Percentiles rank a stretch among this genome's conserved stretches.
These are phyloP conservation scores for Lucifuga dentata DNA, from an alignment of 2,113 vertebrate genomes.

Conservation along the genomic window DNA sequence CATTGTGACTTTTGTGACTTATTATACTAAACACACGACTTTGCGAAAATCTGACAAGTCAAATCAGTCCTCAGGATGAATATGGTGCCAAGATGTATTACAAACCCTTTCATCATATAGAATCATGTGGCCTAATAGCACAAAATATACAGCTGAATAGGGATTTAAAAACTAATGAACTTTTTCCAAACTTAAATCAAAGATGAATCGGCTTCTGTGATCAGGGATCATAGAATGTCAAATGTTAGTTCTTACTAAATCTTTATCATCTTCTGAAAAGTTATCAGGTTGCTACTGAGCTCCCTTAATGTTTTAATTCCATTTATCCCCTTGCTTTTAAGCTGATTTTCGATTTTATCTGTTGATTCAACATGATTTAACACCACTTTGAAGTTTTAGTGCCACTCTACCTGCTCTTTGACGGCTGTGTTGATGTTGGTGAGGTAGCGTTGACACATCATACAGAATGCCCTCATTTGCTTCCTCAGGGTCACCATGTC, in stretches of 20 bases:
- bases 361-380: neutral
- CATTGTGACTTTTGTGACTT: too few relatives aligned
- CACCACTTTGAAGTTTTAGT: neutral
- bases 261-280: too few relatives aligned
- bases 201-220: too few relatives aligned
- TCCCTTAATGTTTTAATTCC: too few relatives aligned
- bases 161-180: too few relatives aligned
- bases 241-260: too few relatives aligned
- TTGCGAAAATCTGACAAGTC: neutral
- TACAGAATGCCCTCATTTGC: conserved; percentile 98
- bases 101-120: neutral
- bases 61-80: neutral
- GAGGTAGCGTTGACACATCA: conserved; percentile 99
- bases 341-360: neutral
- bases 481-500: conserved; percentile 94
- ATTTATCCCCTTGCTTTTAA: too few relatives aligned
- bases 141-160: too few relatives aligned
- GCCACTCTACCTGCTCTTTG: conserved; percentile 92
- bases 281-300: too few relatives aligned
- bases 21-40: neutral
- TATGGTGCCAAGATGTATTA: neutral
- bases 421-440: conserved; percentile 98
- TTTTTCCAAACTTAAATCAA: too few relatives aligned
- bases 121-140: neutral
- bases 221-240: too few relatives aligned